Evolutionary conservation across 2,888 invertebrate genomes (phyloP), one percentile per base, ranked within the genome.

Genomic region (Cheilosia urbana): DNA sequence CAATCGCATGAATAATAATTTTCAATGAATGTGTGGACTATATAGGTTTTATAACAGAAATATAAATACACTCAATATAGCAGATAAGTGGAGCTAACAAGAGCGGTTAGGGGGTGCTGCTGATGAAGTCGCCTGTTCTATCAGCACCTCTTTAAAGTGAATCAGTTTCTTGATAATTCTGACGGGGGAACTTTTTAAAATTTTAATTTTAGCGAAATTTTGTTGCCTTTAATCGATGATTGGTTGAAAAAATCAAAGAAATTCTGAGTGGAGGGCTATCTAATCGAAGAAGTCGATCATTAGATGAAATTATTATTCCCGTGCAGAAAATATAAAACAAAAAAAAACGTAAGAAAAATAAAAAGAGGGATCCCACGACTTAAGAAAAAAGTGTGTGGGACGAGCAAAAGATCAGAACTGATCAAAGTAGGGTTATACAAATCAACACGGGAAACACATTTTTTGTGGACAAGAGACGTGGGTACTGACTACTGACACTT

Each of bases 1-100:
- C 57, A 55, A 55, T 34, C 21, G 53, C 9, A 49, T 75, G 65
- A 75, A 75, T 65, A 75, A 75, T 65, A 63, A 75, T 75, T 65
- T 40, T 15, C 65, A 47, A 57, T 57, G 37, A 65, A 57, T 65
- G 45, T 55, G 45, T 57, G 21, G 30, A 55, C 53, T n/a, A 27
- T n/a, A 27, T 24, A 55, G 40, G 37, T 7, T 58, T 6, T 37
- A 58, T 58, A n/a, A 30, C 30, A 7, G 30, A 21, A n/a, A 71
- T 49, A 60, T 21, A 58, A 37, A 34, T 57, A 58, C 24, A 62
- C 42, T 72, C 34, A n/a, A 72, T 47, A 19, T 30, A 30, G 53
- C 42, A 42, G 72, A 62, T 72, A 72, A 72, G 58, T 7, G 11
- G 19, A 19, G 47, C n/a, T 47, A 30, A 68, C 5, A 42, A 17